Evolutionary conservation across 2,113 vertebrate species (phyloP).

Genomic region (Argyrosomus japonicus): DNA sequence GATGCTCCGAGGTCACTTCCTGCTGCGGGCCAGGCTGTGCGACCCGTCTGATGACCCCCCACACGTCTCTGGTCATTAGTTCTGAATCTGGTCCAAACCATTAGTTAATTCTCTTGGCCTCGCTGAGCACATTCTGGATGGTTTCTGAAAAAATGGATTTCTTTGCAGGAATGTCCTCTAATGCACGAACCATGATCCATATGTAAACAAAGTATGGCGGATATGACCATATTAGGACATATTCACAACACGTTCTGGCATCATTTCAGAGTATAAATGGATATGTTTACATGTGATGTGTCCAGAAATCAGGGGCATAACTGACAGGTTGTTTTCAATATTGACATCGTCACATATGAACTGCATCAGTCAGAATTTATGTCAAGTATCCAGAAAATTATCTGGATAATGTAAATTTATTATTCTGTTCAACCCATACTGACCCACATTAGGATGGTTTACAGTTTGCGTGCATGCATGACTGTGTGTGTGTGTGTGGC

Average conservation of each 20-base stretch:
- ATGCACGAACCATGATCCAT: background rate
- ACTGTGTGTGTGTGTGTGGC: constrained; percentile 23
- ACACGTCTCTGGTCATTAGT: constrained; percentile 41
- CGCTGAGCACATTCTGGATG: constrained; percentile 1
- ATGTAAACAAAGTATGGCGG: constrained; percentile 12
- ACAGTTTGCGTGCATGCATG: constrained; percentile 11
- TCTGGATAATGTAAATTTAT: background rate
- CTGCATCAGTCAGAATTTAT: background rate
- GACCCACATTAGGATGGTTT: constrained; percentile 25
- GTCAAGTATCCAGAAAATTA: background rate
- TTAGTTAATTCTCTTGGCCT: constrained; percentile 24
- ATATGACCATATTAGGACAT: constrained; percentile 35
- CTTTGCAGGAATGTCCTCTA: constrained; percentile 14
- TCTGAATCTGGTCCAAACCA: constrained; percentile 28
- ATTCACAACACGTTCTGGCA: constrained; percentile 20
- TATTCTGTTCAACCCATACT: constrained; percentile 11
- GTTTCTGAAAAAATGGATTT: constrained; percentile 10
- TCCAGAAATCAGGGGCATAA: background rate
- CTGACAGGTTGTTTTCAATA: background rate
- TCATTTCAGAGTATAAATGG: constrained; percentile 24
- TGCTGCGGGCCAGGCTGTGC: constrained; percentile 29
- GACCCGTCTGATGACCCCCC: constrained; percentile 33
- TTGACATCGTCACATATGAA: background rate
- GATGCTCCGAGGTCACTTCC: constrained; percentile 46
- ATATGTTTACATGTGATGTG: background rate